Percentiles rank a stretch among this genome's conserved stretches.
phyloP scores from a whole-genome alignment of 2,888 invertebrate genomes.

The Sarcophaga carnaria region DNA sequence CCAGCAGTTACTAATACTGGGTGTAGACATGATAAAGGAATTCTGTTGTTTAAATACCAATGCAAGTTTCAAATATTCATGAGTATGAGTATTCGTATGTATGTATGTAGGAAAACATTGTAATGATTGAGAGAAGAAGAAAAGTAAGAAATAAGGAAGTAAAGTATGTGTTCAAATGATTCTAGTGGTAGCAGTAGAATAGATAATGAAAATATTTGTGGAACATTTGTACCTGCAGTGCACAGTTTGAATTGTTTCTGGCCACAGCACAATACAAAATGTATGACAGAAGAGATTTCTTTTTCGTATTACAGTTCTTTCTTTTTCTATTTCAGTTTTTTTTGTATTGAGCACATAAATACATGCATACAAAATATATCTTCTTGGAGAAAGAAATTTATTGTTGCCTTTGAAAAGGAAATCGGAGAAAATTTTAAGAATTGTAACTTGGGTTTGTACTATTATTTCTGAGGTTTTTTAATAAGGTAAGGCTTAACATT shows the following conservation, averaged over 20 bases:
- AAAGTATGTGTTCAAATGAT: no score
- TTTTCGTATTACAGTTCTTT: background rate
- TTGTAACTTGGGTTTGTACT: background rate
- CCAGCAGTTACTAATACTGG: no score
- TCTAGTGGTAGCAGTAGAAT: no score
- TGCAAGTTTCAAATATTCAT: constrained; percentile 28
- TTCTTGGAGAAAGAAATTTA: constrained; percentile 4
- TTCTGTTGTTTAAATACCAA: constrained; percentile 15
- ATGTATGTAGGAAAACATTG: constrained; percentile 19
- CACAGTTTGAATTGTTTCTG: constrained; percentile 54
- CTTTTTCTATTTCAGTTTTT: background rate
- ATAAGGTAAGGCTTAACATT: no score
- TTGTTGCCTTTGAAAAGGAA: constrained; percentile 14
- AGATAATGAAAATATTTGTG: background rate
- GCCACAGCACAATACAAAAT: constrained; percentile 29
- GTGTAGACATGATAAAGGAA: constrained; percentile 3
- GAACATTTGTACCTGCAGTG: constrained; percentile 54
- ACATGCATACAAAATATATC: background rate
- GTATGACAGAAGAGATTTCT: background rate
- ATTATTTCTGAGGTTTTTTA: no score
- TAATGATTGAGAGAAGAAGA: constrained; percentile 9
- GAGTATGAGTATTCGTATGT: background rate
- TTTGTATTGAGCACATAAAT: no score
- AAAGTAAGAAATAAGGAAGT: no score
- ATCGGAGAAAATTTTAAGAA: background rate